These are phyloP conservation scores for Perca flavescens DNA, from an alignment of 2,113 vertebrate genomes.

Conservation along the genomic window DNA sequence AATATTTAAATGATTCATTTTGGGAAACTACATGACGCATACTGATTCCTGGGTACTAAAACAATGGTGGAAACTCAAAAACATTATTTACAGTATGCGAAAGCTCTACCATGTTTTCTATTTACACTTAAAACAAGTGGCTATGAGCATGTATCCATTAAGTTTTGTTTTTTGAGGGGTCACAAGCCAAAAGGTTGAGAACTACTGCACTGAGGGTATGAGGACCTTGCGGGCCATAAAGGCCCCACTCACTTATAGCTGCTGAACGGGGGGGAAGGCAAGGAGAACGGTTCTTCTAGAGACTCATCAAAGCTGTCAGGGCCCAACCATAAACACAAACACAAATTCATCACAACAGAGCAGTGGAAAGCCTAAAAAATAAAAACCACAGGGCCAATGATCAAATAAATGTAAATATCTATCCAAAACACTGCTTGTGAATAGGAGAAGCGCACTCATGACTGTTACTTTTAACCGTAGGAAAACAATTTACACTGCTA, in stretches of 20 bases:
- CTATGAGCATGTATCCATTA: neutral
- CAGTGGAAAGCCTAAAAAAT: neutral
- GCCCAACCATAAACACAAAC: constrained; percentile 79
- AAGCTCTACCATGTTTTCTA: neutral
- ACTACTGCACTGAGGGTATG: constrained; percentile 58
- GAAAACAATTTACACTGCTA: neutral
- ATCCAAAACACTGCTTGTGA: neutral
- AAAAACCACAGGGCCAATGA: neutral
- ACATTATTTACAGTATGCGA: neutral
- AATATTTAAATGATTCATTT: constrained; percentile 4
- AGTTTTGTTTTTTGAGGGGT: neutral
- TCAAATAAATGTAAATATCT: neutral
- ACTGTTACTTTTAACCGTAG: constrained; percentile 1
- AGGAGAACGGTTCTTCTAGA: constrained; percentile 81
- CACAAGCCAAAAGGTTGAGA: constrained; percentile 59
- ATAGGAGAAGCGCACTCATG: neutral
- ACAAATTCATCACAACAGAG: constrained; percentile 58
- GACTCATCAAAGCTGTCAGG: constrained; percentile 85
- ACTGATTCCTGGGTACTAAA: neutral
- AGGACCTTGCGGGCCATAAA: constrained; percentile 56
- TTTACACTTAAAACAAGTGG: neutral
- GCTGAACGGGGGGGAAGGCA: constrained; percentile 80
- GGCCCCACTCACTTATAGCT: constrained; percentile 86
- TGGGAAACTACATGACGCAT: neutral
- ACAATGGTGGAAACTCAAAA: neutral